Evolutionary conservation across 2,113 vertebrate species (phyloP), one percentile per base, ranked within the genome.

Genomic region (Anguilla rostrata): DNA sequence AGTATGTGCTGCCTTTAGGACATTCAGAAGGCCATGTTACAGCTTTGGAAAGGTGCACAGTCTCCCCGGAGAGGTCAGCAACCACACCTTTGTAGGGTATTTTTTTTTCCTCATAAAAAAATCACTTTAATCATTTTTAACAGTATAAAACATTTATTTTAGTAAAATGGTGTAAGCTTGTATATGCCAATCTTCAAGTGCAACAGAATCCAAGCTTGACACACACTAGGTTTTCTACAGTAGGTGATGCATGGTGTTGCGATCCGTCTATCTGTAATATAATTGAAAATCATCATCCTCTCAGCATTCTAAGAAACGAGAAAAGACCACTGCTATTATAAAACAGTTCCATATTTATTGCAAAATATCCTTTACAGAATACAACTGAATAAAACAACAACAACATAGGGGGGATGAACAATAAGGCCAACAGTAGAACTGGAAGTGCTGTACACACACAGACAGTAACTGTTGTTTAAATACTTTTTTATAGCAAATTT

Each of bases 331-430:
- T 26, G 85, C 92, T 88, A 87, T 94, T 96, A 95, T 85, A 96
- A 96, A 96, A 96, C 90, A 91, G 91, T 94, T 95, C 91, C 91
- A 95, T 96, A 94, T 96, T 96, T 96, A 96, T 95, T 96, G 94
- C 94, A 96, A 96, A 96, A 96, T 95, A 95, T 92, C 95, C 95
- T 95, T 93, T 95, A 95, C 95, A 96, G 93, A 94, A 94, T 94
- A 93, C 86, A 95, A 96, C 94, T 92, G 93, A 94, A 92, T 93
- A 87, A 87, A 85, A 81, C 82, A 84, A 91, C 90, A 94, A 91
- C 88, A 91, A 88, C 80, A 91, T 88, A 87, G 14, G 86, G 92
- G 93, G 92, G 94, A 94, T 90, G 91, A 92, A 95, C 94, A 96
- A 93, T 96, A 96, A 96, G 95, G 95, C 95, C 93, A 92, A 96